Evolutionary conservation across 2,797 vertebrate genomes (phyloP).

Genomic region (Buceros bicornis): DNA sequence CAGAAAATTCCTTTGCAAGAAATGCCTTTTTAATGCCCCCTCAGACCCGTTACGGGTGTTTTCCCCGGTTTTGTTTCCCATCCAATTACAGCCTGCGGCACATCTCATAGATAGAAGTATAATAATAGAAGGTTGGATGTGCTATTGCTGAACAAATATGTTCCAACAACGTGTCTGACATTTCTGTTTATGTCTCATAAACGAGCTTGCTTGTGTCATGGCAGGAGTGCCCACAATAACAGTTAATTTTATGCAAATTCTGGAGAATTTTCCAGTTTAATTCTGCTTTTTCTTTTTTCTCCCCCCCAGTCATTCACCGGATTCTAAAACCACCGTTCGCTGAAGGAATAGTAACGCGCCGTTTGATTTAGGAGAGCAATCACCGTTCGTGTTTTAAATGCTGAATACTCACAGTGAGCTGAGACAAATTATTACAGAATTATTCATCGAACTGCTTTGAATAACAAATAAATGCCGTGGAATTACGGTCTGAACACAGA

Average conservation of each 20-base stretch:
- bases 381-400: constrained; percentile 29
- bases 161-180: not conserved
- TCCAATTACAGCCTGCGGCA: not conserved
- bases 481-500: not conserved
- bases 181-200: not conserved
- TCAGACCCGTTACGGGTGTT: not conserved
- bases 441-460: constrained; percentile 51
- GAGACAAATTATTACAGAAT: constrained; percentile 50
- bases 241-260: constrained; percentile 24
- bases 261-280: not conserved
- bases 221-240: not conserved
- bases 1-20: not conserved
- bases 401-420: constrained; percentile 47
- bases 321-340: constrained; percentile 23
- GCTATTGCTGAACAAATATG: not conserved
- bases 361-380: constrained; percentile 43
- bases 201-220: not conserved
- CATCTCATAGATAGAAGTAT: not conserved
- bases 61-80: not conserved
- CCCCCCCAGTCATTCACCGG: not conserved
- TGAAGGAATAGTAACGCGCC: not conserved
- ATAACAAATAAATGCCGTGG: not conserved
- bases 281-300: not conserved
- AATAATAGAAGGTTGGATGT: not conserved
- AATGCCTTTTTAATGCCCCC: not conserved